Evolutionary conservation across 2,113 vertebrate genomes (phyloP).

Genomic region (Xenopus borealis): DNA sequence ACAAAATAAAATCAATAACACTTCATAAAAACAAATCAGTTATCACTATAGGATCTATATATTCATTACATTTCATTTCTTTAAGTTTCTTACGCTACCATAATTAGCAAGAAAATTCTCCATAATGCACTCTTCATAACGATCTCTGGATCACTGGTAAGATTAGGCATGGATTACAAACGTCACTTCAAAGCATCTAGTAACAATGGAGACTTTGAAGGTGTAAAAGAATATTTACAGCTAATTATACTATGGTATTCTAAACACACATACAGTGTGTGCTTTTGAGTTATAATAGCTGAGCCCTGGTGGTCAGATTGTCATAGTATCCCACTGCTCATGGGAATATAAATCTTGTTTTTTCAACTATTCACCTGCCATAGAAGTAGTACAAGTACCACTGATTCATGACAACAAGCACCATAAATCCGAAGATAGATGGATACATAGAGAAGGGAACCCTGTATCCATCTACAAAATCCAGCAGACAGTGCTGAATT

Average conservation of each 20-base stretch:
- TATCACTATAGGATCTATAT: too few relatives aligned
- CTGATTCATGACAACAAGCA: too few relatives aligned
- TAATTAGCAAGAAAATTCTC: slow-evolving; percentile 4
- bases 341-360: too few relatives aligned
- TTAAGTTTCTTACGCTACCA: not conserved
- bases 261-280: not conserved
- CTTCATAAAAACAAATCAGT: too few relatives aligned
- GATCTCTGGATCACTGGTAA: slow-evolving; percentile 20
- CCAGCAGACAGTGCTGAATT: not conserved
- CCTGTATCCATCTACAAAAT: not conserved
- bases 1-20: too few relatives aligned
- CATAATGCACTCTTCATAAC: slow-evolving; percentile 2
- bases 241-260: slow-evolving; percentile 24
- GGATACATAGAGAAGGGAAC: not conserved
- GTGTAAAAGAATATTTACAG: slow-evolving; percentile 28
- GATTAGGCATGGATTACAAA: slow-evolving; percentile 29
- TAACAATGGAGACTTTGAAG: slow-evolving; percentile 29
- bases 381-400: too few relatives aligned
- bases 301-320: too few relatives aligned
- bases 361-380: too few relatives aligned
- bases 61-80: too few relatives aligned
- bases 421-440: too few relatives aligned
- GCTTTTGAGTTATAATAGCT: not conserved
- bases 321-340: too few relatives aligned
- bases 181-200: slow-evolving; percentile 20